These are phyloP conservation scores for Allolobophora icterica DNA, from an alignment of 2,888 invertebrate species.

Conservation along the genomic window DNA sequence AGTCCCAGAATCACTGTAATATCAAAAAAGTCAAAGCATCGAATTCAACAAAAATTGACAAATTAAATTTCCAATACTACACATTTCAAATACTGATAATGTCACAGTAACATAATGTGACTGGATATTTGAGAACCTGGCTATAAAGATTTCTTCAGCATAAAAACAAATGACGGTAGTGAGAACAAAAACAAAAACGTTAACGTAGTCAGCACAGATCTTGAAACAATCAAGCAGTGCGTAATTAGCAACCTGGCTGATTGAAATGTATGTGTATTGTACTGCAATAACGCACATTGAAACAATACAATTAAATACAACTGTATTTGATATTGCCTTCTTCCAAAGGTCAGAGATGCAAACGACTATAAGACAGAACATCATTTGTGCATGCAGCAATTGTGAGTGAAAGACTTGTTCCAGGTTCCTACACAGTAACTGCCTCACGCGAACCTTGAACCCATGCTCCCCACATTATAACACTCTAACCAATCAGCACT, in stretches of 20 bases:
- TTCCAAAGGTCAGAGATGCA: too few relatives aligned
- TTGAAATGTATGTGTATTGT: not conserved
- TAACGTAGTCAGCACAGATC: too few relatives aligned
- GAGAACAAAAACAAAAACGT: not conserved
- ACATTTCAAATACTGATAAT: not conserved
- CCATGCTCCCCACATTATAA: too few relatives aligned
- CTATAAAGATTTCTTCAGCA: not conserved
- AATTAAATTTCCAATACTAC: constrained; percentile 5
- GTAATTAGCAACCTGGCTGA: not conserved
- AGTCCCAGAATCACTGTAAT: constrained; percentile 23
- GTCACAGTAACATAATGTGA: not conserved
- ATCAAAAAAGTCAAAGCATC: not conserved
- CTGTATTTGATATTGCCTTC: too few relatives aligned
- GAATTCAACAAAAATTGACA: not conserved
- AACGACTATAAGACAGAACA: too few relatives aligned
- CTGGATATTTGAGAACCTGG: not conserved
- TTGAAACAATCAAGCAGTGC: not conserved
- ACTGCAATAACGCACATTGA: not conserved
- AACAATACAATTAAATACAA: not conserved
- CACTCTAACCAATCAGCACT: too few relatives aligned
- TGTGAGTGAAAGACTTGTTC: too few relatives aligned
- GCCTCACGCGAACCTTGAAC: too few relatives aligned
- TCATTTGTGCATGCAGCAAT: too few relatives aligned
- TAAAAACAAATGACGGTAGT: not conserved
- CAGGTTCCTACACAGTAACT: too few relatives aligned